Base-by-base conservation (phyloP, 2,797 vertebrate species). In the Urophycis tenuis region DNA sequence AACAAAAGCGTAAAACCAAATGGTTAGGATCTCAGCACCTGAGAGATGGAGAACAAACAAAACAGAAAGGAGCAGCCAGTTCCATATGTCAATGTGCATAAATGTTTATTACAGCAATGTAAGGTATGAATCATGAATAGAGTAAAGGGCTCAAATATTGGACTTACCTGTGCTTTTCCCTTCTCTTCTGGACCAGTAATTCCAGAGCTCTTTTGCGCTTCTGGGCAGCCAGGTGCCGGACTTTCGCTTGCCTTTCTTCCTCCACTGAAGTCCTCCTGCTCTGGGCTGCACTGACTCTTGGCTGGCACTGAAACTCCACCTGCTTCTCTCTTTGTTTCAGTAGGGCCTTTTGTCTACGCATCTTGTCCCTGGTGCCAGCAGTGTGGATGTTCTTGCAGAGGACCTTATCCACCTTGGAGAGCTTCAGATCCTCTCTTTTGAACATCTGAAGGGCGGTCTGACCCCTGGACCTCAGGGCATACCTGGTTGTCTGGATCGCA, bases 401-500 rank as follows among this genome's bases (percentile, higher is more conserved):
- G 64, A 74, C 75, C 76, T 72, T 74, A 33, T 77, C 79, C 34
- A 80, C 75, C 60, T 36, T 77, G 35, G 39, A 39, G 41, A 69
- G 22, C 33, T 77, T 77, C n/a, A 77, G 41, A 71, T 77, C 32
- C n/a, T 80, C 76, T 41, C 76, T 80, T 69, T 77, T 41, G 45
- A 80, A 80, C 73, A 77, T 80, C 69, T 77, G 39, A 14, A 41
- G 11, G 75, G 69, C 76, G 31, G 73, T 77, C 67, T 72, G 79
- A 74, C 73, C 25, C 73, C 76, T 80, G 76, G 79, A 75, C 75
- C 71, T 71, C 29, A 77, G 32, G 73, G 75, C 67, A 41, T 74
- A 75, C 19, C 75, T 80, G 64, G 73, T 75, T 60, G 79, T 80
- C 76, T 41, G 64, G 36, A 80, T 72, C 5, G 67, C 64, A 80